Percentiles rank a stretch among this genome's conserved stretches.
Evolutionary conservation across 1,140 invertebrate genomes (phyloP).

Genomic region (Drosophila subobscura): DNA sequence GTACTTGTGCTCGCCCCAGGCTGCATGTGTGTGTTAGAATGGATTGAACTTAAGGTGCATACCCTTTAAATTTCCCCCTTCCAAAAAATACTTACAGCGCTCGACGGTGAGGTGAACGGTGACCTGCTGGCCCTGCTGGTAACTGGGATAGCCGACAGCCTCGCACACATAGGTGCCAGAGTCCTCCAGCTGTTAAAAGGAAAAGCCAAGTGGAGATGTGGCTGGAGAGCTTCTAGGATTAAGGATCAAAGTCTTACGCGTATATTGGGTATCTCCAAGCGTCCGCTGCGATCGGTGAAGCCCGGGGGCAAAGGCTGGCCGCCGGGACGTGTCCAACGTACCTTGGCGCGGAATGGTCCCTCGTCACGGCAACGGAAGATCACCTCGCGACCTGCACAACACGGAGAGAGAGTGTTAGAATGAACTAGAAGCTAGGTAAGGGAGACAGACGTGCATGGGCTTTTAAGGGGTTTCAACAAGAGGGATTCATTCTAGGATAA

Average conservation of each 20-base stretch:
- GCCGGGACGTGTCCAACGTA: constrained; percentile 90
- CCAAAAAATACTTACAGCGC: constrained; percentile 86
- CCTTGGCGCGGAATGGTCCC: constrained; percentile 89
- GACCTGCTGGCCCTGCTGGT: constrained; percentile 85
- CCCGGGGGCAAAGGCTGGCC: constrained; percentile 89
- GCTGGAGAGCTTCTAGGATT: not conserved
- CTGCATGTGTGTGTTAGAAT: constrained; percentile 60
- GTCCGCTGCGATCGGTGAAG: constrained; percentile 88
- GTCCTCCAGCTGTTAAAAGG: constrained; percentile 86
- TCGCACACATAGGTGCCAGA: constrained; percentile 92
- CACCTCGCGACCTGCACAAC: constrained; percentile 90
- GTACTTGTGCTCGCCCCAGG: constrained; percentile 82
- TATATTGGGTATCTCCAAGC: constrained; percentile 93
- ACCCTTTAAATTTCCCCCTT: not conserved
- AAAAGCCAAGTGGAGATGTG: constrained; percentile 2
- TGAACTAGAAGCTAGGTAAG: not conserved
- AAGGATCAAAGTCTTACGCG: constrained; percentile 84
- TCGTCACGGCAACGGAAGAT: constrained; percentile 96
- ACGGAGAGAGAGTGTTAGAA: not conserved
- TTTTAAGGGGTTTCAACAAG: too few species aligned
- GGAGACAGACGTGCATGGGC: not conserved
- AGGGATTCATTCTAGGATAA: too few species aligned
- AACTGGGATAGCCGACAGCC: constrained; percentile 86
- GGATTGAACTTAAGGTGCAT: not conserved
- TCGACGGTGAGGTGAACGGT: constrained; percentile 89